These are phyloP conservation scores for Gorilla gorilla DNA, from an alignment of 2,113 vertebrate species.

Conservation along the genomic window DNA sequence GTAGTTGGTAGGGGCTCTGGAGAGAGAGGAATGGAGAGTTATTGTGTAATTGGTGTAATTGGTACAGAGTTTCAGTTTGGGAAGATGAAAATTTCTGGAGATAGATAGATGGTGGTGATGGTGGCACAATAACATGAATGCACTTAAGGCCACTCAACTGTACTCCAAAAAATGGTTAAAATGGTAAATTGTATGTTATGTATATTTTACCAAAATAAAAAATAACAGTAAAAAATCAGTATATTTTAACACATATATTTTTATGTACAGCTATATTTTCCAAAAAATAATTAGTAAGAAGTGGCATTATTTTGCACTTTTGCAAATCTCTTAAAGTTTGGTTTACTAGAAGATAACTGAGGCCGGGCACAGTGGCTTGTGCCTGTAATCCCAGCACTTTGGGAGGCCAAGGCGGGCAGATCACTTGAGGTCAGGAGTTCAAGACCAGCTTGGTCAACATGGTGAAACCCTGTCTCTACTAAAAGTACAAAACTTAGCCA, in stretches of 20 bases:
- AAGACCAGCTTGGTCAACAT: background rate
- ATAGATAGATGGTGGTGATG: background rate
- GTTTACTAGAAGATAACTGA: background rate
- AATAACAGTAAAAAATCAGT: background rate
- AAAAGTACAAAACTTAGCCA: too few relatives aligned
- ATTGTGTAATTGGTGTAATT: background rate
- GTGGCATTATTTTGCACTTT: background rate
- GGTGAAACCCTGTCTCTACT: background rate
- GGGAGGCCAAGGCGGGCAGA: background rate
- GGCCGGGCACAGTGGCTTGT: background rate
- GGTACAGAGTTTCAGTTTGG: background rate
- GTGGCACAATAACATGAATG: background rate
- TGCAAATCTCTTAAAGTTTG: background rate
- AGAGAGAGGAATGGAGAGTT: background rate
- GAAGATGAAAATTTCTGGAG: background rate
- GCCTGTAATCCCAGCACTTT: background rate
- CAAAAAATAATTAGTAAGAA: constrained; percentile 31
- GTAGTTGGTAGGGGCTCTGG: background rate
- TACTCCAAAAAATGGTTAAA: background rate
- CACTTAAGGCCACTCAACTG: background rate
- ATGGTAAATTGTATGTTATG: background rate
- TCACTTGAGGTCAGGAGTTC: background rate
- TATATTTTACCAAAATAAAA: constrained; percentile 2
- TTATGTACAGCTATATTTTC: constrained; percentile 1
- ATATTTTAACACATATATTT: background rate